phyloP scores from a whole-genome alignment of 2,888 invertebrate species.

The Protonemura montana region DNA sequence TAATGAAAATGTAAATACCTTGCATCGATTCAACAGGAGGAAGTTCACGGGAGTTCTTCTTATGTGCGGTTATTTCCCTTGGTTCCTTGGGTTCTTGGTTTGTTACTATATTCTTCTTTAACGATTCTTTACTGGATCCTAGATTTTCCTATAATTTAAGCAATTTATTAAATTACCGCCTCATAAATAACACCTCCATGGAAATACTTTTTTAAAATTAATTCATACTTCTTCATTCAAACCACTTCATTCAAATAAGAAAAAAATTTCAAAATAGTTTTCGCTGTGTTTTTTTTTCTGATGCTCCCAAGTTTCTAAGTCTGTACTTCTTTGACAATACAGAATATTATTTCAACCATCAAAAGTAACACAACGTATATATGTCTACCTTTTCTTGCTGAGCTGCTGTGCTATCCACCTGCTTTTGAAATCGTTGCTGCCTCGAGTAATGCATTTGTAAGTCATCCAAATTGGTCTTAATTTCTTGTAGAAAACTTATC shows the following conservation, averaged over 20 bases:
- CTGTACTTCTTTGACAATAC: too few species aligned
- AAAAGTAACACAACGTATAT: slow-evolving; percentile 40
- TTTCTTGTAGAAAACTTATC: slow-evolving; percentile 76
- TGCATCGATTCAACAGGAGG: not conserved
- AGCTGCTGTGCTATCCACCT: slow-evolving; percentile 55
- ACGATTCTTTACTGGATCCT: not conserved
- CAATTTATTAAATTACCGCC: not conserved
- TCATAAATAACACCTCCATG: too few species aligned
- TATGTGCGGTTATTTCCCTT: not conserved
- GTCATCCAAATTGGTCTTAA: slow-evolving; percentile 76
- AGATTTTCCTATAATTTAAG: not conserved
- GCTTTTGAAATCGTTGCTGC: slow-evolving; percentile 56
- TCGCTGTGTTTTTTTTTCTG: too few species aligned
- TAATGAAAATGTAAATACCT: not conserved
- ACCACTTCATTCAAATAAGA: too few species aligned
- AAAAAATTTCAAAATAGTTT: too few species aligned
- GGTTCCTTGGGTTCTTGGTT: not conserved
- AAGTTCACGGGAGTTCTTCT: not conserved
- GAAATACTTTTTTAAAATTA: too few species aligned
- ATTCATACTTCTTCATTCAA: too few species aligned
- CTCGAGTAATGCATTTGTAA: slow-evolving; percentile 71
- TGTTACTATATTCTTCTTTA: not conserved
- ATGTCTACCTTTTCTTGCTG: slow-evolving; percentile 52
- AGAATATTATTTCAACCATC: too few species aligned
- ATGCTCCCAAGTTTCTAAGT: too few species aligned